Conservation (phyloP, 2,888 invertebrate species). For the Incurvaria masculella region DNA sequence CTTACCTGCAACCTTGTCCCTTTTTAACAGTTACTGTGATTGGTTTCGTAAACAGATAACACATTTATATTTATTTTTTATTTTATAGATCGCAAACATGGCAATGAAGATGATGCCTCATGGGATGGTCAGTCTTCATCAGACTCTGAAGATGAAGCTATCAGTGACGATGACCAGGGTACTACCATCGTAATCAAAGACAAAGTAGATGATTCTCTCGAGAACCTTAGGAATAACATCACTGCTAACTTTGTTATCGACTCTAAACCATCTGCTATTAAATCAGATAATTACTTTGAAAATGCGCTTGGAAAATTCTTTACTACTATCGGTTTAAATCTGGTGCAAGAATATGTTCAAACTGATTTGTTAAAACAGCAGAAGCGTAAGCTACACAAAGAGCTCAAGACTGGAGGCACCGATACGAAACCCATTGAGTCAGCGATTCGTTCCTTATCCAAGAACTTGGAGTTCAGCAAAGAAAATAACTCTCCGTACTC, state of each 20-base stretch:
- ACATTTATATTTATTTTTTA: no score
- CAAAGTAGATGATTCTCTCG: slow-evolving; percentile 45
- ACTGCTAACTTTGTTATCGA: no score
- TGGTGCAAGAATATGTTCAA: slow-evolving; percentile 92
- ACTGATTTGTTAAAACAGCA: slow-evolving; percentile 87
- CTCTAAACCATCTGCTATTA: slow-evolving; percentile 34
- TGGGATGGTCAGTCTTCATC: slow-evolving; percentile 54
- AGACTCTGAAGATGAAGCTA: slow-evolving; percentile 50
- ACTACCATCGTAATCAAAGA: slow-evolving; percentile 52
- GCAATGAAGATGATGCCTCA: slow-evolving; percentile 53
- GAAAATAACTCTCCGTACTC: slow-evolving; percentile 80
- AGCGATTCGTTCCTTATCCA: slow-evolving; percentile 78
- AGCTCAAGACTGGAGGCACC: slow-evolving; percentile 59
- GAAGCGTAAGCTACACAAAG: slow-evolving; percentile 61
- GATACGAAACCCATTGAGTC: slow-evolving; percentile 67
- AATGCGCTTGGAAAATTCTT: slow-evolving; percentile 88
- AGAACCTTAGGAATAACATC: slow-evolving; percentile 42
- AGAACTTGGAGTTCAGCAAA: slow-evolving; percentile 82
- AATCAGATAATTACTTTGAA: slow-evolving; percentile 73
- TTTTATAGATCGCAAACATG: slow-evolving; percentile 32
- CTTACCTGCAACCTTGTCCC: no score
- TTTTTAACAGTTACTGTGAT: no score
- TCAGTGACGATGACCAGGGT: slow-evolving; percentile 33
- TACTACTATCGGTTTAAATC: slow-evolving; percentile 84
- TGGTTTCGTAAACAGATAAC: no score